These are phyloP conservation scores for Biston stratarius DNA, from an alignment of 2,888 invertebrate genomes.

Conservation along the genomic window DNA sequence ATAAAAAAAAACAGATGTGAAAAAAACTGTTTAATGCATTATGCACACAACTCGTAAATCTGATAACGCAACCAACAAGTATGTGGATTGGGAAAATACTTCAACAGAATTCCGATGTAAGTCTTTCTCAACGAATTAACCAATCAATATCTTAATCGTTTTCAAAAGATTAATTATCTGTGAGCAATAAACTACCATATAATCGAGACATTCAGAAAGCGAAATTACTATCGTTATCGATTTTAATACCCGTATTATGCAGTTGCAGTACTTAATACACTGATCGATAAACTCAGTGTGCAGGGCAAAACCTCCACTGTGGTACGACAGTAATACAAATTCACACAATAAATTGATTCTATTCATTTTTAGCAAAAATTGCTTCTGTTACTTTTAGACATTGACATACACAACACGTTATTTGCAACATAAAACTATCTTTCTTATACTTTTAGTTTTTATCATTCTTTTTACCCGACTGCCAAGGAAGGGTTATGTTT, in stretches of 20 bases:
- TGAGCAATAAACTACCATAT: conserved; percentile 13
- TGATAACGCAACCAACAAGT: too few species aligned
- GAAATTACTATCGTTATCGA: conserved; percentile 20
- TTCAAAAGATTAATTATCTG: background rate
- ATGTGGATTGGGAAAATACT: too few species aligned
- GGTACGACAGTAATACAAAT: conserved; percentile 12
- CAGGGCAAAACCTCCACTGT: conserved; percentile 12
- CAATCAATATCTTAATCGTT: background rate
- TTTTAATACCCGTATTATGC: conserved; percentile 21
- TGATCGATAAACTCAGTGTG: conserved; percentile 23
- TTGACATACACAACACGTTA: too few species aligned
- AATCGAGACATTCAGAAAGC: conserved; percentile 24
- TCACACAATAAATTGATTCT: background rate
- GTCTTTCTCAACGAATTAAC: background rate
- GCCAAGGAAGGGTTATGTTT: too few species aligned
- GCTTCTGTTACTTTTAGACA: background rate
- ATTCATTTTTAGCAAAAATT: background rate
- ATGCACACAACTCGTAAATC: too few species aligned
- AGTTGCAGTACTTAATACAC: conserved; percentile 16
- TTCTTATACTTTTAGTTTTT: too few species aligned
- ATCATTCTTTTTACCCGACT: too few species aligned
- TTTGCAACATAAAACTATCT: too few species aligned
- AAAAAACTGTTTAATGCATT: too few species aligned
- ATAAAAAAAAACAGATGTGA: too few species aligned
- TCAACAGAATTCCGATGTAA: background rate